These are phyloP conservation scores for Phyllostomus hastatus DNA, from an alignment of 2,113 vertebrate genomes.

Conservation along the genomic window DNA sequence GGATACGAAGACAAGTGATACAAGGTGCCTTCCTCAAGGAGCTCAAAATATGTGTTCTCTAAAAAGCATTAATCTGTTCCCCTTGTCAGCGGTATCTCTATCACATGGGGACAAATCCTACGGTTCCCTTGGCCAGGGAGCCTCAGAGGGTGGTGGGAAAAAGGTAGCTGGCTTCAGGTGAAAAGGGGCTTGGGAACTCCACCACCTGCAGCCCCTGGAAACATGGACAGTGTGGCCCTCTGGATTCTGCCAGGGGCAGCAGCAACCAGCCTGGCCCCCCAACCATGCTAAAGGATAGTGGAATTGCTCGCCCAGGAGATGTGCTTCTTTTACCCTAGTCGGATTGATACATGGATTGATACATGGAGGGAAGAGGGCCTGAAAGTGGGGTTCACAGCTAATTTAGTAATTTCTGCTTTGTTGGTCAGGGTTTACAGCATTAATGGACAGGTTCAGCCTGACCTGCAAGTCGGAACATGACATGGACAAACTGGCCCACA, in stretches of 20 bases:
- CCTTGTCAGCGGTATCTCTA: background rate
- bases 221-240: no score
- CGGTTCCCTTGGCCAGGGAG: background rate
- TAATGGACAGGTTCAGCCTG: slow-evolving; percentile 39
- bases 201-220: background rate
- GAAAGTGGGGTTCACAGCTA: background rate
- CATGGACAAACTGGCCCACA: slow-evolving; percentile 17
- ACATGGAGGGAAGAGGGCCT: background rate
- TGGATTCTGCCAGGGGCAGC: no score
- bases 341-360: background rate
- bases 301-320: background rate
- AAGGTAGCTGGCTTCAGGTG: background rate
- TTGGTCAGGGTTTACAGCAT: slow-evolving; percentile 32
- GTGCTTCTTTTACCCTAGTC: background rate
- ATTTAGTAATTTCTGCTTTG: background rate
- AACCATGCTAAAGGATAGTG: background rate
- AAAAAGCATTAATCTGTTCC: background rate
- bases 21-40: background rate
- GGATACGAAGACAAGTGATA: background rate
- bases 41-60: background rate
- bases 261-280: background rate
- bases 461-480: slow-evolving; percentile 24
- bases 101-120: background rate
- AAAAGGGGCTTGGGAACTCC: background rate
- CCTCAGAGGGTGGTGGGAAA: background rate